These are phyloP conservation scores for Myoxocephalus aenaeus DNA, from an alignment of 2,797 vertebrate species.

Conservation along the genomic window DNA sequence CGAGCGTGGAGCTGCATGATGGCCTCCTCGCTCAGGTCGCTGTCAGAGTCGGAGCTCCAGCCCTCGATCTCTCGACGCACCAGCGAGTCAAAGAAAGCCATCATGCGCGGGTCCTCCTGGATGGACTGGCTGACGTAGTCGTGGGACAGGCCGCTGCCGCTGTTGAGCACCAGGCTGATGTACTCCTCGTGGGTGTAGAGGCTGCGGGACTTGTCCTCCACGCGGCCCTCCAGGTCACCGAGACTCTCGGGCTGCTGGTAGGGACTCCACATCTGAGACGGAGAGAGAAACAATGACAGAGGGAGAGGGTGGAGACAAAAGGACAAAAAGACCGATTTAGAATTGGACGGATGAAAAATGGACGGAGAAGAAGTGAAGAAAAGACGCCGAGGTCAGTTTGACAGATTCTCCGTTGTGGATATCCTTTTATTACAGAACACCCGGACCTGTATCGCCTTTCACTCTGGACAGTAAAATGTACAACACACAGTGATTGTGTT, in stretches of 20 bases:
- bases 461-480: slow-evolving; percentile 11
- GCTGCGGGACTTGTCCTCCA: slow-evolving; percentile 95
- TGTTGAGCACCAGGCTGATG: slow-evolving; percentile 97
- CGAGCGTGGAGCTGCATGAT: slow-evolving; percentile 94
- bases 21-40: slow-evolving; percentile 94
- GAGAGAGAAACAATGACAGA: background rate
- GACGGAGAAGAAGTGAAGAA: slow-evolving; percentile 10
- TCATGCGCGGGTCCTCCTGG: slow-evolving; percentile 98
- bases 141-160: slow-evolving; percentile 95
- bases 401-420: slow-evolving; percentile 25
- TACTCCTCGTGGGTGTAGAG: slow-evolving; percentile 99
- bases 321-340: background rate
- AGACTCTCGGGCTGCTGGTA: slow-evolving; percentile 95
- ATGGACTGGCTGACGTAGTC: slow-evolving; percentile 98
- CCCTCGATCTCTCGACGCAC: slow-evolving; percentile 97
- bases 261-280: slow-evolving; percentile 93
- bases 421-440: slow-evolving; percentile 37
- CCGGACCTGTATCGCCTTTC: slow-evolving; percentile 52
- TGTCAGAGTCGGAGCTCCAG: slow-evolving; percentile 98
- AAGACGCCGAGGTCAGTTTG: background rate
- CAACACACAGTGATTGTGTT: slow-evolving; percentile 24
- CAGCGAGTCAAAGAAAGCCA: slow-evolving; percentile 98
- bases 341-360: slow-evolving; percentile 32
- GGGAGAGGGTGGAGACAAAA: background rate
- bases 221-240: slow-evolving; percentile 93